phyloP scores from a whole-genome alignment of 1,140 invertebrate genomes.

The Drosophila willistoni region DNA sequence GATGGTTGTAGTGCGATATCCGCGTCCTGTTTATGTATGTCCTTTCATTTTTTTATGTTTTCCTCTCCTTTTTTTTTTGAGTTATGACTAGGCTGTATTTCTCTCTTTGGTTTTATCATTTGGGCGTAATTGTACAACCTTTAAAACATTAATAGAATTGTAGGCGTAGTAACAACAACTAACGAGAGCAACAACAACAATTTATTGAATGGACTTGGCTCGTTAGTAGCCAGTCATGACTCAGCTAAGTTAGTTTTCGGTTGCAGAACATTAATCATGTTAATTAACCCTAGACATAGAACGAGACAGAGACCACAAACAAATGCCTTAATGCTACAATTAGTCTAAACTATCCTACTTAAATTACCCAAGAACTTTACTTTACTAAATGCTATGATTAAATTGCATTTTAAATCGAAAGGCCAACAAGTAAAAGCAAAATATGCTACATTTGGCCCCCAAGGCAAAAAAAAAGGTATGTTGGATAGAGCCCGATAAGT shows the following conservation, averaged over 20 bases:
- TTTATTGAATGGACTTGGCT: constrained; percentile 12
- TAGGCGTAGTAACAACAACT: constrained; percentile 12
- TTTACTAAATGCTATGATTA: constrained; percentile 53
- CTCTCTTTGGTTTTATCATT: constrained; percentile 65
- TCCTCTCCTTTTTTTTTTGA: constrained; percentile 40
- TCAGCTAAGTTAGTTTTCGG: constrained; percentile 30
- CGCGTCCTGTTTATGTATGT: constrained; percentile 38
- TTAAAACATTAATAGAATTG: constrained; percentile 5
- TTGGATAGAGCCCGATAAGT: constrained; percentile 35
- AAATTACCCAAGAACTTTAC: constrained; percentile 45
- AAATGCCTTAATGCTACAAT: constrained; percentile 27
- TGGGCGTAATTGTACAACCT: constrained; percentile 37
- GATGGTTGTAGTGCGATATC: constrained; percentile 32
- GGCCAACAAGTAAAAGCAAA: constrained; percentile 29
- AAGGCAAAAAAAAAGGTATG: constrained; percentile 32
- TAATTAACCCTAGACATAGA: constrained; percentile 57
- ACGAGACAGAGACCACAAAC: too few relatives aligned
- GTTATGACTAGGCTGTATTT: constrained; percentile 74
- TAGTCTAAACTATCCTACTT: constrained; percentile 55
- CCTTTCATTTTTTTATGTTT: constrained; percentile 8
- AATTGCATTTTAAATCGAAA: constrained; percentile 60
- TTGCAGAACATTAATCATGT: constrained; percentile 68
- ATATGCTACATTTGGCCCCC: constrained; percentile 53
- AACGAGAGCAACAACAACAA: constrained; percentile 4
- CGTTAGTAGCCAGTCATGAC: constrained; percentile 53